Evolutionary conservation across 2,113 vertebrate species (phyloP).

Genomic region (Meles meles): DNA sequence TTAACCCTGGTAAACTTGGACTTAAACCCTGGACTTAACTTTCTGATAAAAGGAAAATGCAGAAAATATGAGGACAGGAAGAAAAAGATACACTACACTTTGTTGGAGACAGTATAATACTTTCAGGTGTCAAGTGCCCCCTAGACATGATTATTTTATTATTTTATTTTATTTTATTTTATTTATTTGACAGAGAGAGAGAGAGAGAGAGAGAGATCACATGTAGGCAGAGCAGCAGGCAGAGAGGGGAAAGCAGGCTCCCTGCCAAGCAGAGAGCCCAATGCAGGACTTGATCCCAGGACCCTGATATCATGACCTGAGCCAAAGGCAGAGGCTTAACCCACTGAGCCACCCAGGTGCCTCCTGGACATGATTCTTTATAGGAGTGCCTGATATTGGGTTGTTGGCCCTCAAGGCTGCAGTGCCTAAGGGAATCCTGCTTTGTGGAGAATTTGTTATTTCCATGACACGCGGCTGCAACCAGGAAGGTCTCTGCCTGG

Average conservation of each 20-base stretch:
- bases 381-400: not conserved
- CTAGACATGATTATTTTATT: not conserved
- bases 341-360: not conserved
- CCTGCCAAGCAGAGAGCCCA: too few species aligned
- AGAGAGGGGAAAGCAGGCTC: too few species aligned
- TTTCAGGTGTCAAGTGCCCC: not conserved
- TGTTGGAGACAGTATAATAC: not conserved
- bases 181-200: too few species aligned
- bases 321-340: too few species aligned
- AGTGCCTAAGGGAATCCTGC: too few species aligned
- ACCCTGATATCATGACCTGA: too few species aligned
- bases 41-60: not conserved
- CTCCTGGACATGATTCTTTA: not conserved
- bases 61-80: not conserved
- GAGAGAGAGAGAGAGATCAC: too few species aligned
- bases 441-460: not conserved
- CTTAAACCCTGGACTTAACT: too few species aligned
- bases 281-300: too few species aligned
- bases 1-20: not conserved
- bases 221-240: too few species aligned
- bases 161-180: not conserved
- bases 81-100: not conserved
- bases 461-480: not conserved
- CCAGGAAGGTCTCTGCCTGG: not conserved
- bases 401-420: not conserved